Evolutionary conservation across 2,113 vertebrate genomes (phyloP).

Genomic region (Anseranas semipalmata): DNA sequence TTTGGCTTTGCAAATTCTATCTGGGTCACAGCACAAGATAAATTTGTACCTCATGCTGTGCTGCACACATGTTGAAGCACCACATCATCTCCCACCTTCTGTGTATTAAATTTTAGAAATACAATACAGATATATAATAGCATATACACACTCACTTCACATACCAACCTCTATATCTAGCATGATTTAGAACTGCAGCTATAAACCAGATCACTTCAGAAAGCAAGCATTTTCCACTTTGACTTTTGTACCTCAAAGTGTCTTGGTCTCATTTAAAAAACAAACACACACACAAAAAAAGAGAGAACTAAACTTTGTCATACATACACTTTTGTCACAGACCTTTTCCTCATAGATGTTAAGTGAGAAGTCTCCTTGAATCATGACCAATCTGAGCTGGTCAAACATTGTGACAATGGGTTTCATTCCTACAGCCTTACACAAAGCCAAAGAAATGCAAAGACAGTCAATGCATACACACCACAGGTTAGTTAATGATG

Average conservation of each 20-base stretch:
- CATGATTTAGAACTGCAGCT: neutral
- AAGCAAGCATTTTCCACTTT: neutral
- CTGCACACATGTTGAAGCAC: neutral
- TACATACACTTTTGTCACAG: neutral
- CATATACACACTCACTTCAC: neutral
- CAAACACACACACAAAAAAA: no score
- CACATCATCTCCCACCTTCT: neutral
- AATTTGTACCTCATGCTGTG: neutral
- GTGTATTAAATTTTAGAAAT: neutral
- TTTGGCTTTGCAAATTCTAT: neutral
- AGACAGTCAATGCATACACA: neutral
- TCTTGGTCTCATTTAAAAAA: neutral
- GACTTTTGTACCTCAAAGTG: neutral
- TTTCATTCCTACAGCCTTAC: neutral
- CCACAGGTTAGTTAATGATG: neutral
- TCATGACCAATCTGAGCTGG: neutral
- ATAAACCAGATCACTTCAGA: neutral
- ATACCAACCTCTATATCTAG: neutral
- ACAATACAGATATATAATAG: accelerated
- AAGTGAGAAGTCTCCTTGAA: neutral
- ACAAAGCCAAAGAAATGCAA: neutral
- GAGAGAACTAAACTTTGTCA: neutral
- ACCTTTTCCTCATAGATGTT: neutral
- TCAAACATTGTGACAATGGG: neutral
- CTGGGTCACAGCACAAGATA: neutral